Percentiles rank a stretch among this genome's conserved stretches.
phyloP scores from a whole-genome alignment of 2,113 vertebrate genomes.

The Myiagra hebetior region DNA sequence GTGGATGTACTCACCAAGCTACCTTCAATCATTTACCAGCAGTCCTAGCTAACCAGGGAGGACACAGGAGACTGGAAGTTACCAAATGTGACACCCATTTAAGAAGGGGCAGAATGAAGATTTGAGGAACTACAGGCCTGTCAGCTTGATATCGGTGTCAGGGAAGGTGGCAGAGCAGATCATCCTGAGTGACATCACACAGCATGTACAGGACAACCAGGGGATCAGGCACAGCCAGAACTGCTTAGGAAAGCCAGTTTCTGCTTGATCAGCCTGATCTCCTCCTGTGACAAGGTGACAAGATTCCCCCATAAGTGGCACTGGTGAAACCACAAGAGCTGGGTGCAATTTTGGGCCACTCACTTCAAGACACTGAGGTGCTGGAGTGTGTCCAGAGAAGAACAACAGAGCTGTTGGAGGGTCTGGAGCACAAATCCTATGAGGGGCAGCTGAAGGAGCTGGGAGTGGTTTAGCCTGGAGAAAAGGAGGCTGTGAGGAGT shows the following conservation, averaged over 20 bases:
- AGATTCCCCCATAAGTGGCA: not conserved
- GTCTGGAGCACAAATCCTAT: not conserved
- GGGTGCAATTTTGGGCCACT: not conserved
- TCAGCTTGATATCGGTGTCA: not conserved
- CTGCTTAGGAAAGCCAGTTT: not conserved
- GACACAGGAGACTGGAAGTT: not conserved
- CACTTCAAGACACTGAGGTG: not conserved
- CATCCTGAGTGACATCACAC: not conserved
- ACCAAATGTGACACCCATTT: not conserved
- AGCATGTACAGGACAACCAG: not conserved
- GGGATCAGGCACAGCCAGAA: not conserved
- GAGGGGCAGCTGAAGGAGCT: not conserved
- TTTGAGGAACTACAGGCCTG: not conserved
- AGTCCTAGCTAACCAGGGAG: not conserved
- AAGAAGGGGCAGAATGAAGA: not conserved
- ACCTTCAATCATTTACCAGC: not conserved
- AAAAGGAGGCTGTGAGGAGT: not conserved
- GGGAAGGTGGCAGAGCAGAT: not conserved
- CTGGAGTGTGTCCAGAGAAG: not conserved
- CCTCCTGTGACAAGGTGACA: not conserved
- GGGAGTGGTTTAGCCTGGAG: not conserved
- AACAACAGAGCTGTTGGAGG: not conserved
- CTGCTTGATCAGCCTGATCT: not conserved
- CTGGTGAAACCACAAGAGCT: not conserved
- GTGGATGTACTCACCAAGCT: not conserved